These are phyloP conservation scores for Cyrtonyx montezumae DNA, from an alignment of 2,113 vertebrate genomes.

Conservation along the genomic window DNA sequence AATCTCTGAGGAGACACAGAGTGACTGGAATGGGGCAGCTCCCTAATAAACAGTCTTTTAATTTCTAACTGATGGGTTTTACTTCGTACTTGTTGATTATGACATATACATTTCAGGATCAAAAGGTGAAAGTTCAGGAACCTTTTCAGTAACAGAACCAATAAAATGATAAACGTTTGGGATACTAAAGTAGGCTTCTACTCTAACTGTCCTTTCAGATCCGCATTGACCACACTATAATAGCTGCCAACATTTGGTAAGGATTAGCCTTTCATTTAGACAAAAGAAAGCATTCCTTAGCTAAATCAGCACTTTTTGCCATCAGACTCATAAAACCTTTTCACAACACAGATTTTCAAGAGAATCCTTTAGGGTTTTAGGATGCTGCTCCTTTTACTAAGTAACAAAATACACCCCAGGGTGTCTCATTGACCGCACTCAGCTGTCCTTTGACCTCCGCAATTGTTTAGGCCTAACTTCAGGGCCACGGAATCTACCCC, in stretches of 20 bases:
- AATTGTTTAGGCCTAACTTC: constrained; percentile 84
- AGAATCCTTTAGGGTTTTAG: constrained; percentile 83
- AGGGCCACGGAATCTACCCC: constrained; percentile 75
- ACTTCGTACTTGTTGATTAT: neutral
- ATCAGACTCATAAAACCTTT: constrained; percentile 85
- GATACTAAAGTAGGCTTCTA: constrained; percentile 65
- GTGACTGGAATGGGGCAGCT: neutral
- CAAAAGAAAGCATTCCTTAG: constrained; percentile 82
- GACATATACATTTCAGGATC: neutral
- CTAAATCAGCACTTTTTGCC: constrained; percentile 82
- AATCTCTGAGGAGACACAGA: neutral
- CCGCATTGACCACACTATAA: constrained; percentile 65
- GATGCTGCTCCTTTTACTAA: constrained; percentile 83
- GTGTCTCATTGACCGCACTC: constrained; percentile 83
- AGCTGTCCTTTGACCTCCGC: constrained; percentile 81
- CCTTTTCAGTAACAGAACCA: constrained; percentile 55
- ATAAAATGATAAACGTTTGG: constrained; percentile 75
- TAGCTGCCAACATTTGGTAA: constrained; percentile 80
- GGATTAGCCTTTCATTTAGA: constrained; percentile 79
- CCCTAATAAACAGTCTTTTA: neutral
- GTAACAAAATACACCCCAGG: constrained; percentile 86
- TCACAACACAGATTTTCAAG: constrained; percentile 84
- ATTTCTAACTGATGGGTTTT: neutral
- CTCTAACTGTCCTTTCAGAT: constrained; percentile 69
- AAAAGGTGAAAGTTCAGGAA: constrained; percentile 44